Evolutionary conservation across 1,140 invertebrate species (phyloP).

Genomic region (Akabosia matsudoensis): DNA sequence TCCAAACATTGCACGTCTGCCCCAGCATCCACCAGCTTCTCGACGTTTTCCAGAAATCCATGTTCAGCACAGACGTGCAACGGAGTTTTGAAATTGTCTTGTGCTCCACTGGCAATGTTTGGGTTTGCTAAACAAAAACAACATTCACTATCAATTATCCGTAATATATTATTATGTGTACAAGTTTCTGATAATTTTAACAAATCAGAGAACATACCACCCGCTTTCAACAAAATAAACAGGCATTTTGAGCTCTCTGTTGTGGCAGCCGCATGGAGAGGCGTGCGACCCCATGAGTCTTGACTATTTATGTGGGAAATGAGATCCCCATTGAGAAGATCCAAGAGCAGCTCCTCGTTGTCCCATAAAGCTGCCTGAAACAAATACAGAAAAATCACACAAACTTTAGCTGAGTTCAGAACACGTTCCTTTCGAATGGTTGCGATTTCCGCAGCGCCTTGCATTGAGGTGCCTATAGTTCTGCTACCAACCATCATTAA

Average conservation of each 20-base stretch:
- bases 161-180: not conserved
- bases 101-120: constrained; percentile 64
- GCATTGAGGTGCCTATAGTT: not conserved
- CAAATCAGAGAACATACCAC: constrained; percentile 56
- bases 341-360: constrained; percentile 79
- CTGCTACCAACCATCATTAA: not conserved
- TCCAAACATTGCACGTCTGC: constrained; percentile 66
- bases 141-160: not conserved
- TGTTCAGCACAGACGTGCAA: constrained; percentile 77
- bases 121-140: constrained; percentile 59
- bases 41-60: constrained; percentile 69
- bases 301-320: constrained; percentile 67
- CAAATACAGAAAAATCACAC: constrained; percentile 19
- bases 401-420: not conserved
- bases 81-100: constrained; percentile 65
- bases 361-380: constrained; percentile 81
- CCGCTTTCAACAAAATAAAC: constrained; percentile 66
- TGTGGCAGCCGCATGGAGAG: constrained; percentile 82
- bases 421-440: too few relatives aligned
- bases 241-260: constrained; percentile 79
- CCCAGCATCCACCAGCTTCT: constrained; percentile 64
- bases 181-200: not conserved
- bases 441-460: too few relatives aligned
- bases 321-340: constrained; percentile 72
- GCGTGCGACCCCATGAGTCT: constrained; percentile 73